Base-by-base conservation (phyloP, 2,797 vertebrate species). In the Pelobates cultripes region DNA sequence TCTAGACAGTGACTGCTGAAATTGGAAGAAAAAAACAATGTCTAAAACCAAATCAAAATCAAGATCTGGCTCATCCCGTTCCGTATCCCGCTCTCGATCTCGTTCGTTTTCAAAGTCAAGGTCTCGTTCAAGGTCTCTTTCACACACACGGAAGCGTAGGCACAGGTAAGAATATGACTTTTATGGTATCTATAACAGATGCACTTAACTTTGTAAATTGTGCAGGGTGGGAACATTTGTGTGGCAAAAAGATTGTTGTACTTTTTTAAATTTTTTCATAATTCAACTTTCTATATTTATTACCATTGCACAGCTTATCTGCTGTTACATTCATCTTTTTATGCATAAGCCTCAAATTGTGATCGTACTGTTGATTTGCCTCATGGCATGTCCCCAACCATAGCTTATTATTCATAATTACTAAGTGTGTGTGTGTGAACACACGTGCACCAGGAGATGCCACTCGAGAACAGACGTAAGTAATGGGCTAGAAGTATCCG, bases 11-110 rank as follows among this genome's bases (percentile, higher is more conserved):
- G 75, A 79, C 44, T 66, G 40, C 13, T 42, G 41, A 3, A 7
- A 13, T 60, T n/a, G 45, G 88, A 86, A 89, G 28, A 28, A 28
- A 28, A 28, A 28, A 28, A 28, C 28, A 91, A 99, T 99, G 98
- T 97, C 98, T 82, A 98, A 98, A 91, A 98, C 28, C 28, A 28
- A 96, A 89, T 98, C 97, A 3, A 94, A 95, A 68, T 97, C 97
- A 40, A 95, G 95, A 43, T 99, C 97, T 72, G 94, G 94, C 13
- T 95, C 94, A 42, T 99, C 97, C 75, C 95, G 92, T 1, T 97
- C 97, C 2, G 94, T 94, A 85, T 96, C 96, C 4, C 94, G 94
- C 0, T 97, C 97, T 0, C 94, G 92, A 2, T 98, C 96, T 1
- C 91, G 93, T 0, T 97, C 96, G 40, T 97, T 96, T 84, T 97